These are phyloP conservation scores for Trichoplusia ni DNA, from an alignment of 1,140 invertebrate species.

Conservation along the genomic window DNA sequence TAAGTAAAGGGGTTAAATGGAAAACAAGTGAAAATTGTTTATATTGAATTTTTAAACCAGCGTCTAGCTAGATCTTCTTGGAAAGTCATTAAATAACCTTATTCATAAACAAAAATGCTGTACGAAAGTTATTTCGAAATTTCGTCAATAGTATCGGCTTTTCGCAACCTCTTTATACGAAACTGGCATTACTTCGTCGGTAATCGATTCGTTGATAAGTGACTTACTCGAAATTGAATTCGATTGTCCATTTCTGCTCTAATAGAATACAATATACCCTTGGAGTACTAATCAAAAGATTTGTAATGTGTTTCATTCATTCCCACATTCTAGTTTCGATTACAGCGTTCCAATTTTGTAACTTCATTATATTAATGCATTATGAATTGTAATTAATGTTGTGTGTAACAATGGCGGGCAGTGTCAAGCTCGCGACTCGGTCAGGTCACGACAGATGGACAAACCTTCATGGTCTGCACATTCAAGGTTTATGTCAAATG, in stretches of 20 bases:
- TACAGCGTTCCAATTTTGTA: conserved; percentile 25
- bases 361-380: conserved; percentile 16
- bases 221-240: conserved; percentile 20
- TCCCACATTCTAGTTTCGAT: conserved; percentile 6
- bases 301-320: conserved; percentile 22
- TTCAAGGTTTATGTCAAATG: conserved; percentile 42
- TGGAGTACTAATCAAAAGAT: conserved; percentile 31
- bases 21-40: too few species aligned
- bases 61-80: too few species aligned
- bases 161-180: conserved; percentile 13
- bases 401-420: conserved; percentile 19
- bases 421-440: conserved; percentile 27
- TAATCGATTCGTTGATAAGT: conserved; percentile 29
- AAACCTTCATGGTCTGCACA: conserved; percentile 28
- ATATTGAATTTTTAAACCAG: too few species aligned
- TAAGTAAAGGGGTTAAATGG: too few species aligned
- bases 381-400: conserved; percentile 37
- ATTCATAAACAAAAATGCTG: too few species aligned
- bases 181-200: conserved; percentile 3
- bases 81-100: too few species aligned
- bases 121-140: too few species aligned
- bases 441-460: conserved; percentile 39
- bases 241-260: conserved; percentile 11
- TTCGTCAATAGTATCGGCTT: neutral
- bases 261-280: conserved; percentile 28